A percentile compares a stretch with the other conserved stretches of the same genome.
phyloP scores from a whole-genome alignment of 35 echinoderm and acorn worm genomes.

The Lytechinus variegatus region DNA sequence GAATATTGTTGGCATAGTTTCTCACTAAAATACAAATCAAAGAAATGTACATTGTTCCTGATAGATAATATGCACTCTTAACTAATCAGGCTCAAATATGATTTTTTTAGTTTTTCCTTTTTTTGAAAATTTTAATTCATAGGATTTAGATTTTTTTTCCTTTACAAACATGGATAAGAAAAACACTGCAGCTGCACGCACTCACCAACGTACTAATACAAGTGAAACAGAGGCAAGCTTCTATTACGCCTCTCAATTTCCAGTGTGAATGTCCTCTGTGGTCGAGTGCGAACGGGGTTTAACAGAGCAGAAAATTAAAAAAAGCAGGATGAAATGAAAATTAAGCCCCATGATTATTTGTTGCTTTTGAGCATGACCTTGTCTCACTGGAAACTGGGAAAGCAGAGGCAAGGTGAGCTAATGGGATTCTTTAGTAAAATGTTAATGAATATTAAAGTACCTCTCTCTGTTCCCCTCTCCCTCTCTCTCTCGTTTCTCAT shows the following conservation, averaged over 20 bases:
- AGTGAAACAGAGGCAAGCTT: not conserved
- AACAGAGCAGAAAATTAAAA: slow-evolving; percentile 9
- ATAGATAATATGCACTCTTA: no score
- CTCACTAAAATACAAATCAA: no score
- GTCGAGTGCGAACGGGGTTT: not conserved
- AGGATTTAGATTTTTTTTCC: not conserved
- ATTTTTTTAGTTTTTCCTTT: not conserved
- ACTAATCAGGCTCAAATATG: not conserved
- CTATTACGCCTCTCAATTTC: not conserved
- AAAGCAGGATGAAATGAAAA: not conserved
- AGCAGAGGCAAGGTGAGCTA: not conserved
- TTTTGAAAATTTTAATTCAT: not conserved
- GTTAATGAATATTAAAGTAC: not conserved
- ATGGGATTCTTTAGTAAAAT: not conserved
- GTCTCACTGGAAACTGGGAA: not conserved
- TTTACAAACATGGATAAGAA: not conserved
- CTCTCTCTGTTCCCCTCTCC: not conserved
- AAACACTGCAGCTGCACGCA: not conserved
- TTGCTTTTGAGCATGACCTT: not conserved
- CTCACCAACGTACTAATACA: not conserved
- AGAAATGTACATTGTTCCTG: no score
- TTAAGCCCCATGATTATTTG: not conserved
- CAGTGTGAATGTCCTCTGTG: not conserved
- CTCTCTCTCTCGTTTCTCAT: not conserved
- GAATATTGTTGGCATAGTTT: no score